A percentile compares a stretch with the other conserved stretches of the same genome.
phyloP scores from a whole-genome alignment of 2,888 invertebrate genomes.

The Lamellibrachia satsuma region DNA sequence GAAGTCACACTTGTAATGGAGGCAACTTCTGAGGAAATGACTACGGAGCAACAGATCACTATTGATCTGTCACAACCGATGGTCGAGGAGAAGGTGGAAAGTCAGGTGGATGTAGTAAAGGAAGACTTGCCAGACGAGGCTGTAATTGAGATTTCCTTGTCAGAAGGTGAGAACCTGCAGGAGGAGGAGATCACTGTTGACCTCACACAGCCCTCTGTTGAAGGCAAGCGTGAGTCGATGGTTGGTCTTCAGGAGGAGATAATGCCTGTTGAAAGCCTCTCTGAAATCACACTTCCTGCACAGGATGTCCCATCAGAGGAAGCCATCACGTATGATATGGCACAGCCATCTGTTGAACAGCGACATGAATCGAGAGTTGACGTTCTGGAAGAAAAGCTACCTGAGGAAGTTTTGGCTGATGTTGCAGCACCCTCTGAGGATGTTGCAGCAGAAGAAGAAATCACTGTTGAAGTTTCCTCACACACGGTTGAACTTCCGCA shows the following conservation, averaged over 20 bases:
- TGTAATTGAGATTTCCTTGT: neutral
- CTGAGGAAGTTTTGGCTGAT: slow-evolving; percentile 42
- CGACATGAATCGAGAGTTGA: slow-evolving; percentile 23
- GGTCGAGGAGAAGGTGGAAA: slow-evolving; percentile 36
- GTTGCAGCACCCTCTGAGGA: neutral
- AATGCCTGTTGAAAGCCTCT: slow-evolving; percentile 33
- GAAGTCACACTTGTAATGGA: slow-evolving; percentile 31
- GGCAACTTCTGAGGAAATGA: slow-evolving; percentile 24
- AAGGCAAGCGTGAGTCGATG: slow-evolving; percentile 25
- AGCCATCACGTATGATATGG: slow-evolving; percentile 27
- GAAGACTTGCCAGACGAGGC: slow-evolving; percentile 31
- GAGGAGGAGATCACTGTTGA: slow-evolving; percentile 34
- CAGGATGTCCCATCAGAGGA: slow-evolving; percentile 26
- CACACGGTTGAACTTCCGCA: neutral
- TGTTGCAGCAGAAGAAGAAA: slow-evolving; percentile 19
- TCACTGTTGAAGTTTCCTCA: slow-evolving; percentile 31
- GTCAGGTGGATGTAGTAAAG: slow-evolving; percentile 21
- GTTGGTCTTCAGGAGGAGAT: slow-evolving; percentile 33
- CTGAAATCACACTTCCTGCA: slow-evolving; percentile 27
- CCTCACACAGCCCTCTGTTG: slow-evolving; percentile 31
- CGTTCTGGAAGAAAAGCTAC: slow-evolving; percentile 25
- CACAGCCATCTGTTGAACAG: slow-evolving; percentile 21
- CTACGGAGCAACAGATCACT: slow-evolving; percentile 36
- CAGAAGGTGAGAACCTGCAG: neutral
- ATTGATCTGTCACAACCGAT: slow-evolving; percentile 33